Evolutionary conservation across 2,797 vertebrate genomes (phyloP).

Genomic region (Avahi laniger): DNA sequence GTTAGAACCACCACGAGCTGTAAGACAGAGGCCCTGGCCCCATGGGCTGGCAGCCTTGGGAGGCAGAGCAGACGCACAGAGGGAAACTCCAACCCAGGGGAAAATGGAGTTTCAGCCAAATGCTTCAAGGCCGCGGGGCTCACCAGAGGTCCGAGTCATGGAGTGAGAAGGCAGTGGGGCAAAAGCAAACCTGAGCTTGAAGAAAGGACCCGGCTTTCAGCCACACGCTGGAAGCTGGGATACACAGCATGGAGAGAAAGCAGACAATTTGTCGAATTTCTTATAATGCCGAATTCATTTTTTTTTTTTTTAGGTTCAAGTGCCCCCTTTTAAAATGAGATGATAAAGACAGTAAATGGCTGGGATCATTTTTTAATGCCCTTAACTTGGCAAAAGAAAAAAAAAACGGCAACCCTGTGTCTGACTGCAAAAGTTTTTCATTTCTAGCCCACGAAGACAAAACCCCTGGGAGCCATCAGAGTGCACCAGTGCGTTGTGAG

Average conservation of each 20-base stretch:
- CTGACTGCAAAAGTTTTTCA: background rate
- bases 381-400: conserved; percentile 11
- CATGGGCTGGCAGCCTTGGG: background rate
- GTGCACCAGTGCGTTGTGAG: background rate
- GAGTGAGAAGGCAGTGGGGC: background rate
- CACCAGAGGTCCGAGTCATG: background rate
- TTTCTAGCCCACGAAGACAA: background rate
- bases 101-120: background rate
- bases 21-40: background rate
- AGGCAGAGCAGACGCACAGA: background rate
- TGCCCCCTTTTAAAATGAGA: background rate
- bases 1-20: background rate
- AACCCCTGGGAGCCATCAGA: background rate
- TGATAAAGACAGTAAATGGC: background rate
- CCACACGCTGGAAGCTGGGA: background rate
- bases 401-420: background rate
- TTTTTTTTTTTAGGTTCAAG: background rate
- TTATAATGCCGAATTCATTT: background rate
- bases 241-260: background rate
- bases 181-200: background rate
- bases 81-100: background rate
- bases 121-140: background rate
- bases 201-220: background rate
- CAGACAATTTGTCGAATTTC: background rate
- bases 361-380: background rate